Base-by-base conservation (phyloP, 2,797 vertebrate species). In the Trachops cirrhosus region DNA sequence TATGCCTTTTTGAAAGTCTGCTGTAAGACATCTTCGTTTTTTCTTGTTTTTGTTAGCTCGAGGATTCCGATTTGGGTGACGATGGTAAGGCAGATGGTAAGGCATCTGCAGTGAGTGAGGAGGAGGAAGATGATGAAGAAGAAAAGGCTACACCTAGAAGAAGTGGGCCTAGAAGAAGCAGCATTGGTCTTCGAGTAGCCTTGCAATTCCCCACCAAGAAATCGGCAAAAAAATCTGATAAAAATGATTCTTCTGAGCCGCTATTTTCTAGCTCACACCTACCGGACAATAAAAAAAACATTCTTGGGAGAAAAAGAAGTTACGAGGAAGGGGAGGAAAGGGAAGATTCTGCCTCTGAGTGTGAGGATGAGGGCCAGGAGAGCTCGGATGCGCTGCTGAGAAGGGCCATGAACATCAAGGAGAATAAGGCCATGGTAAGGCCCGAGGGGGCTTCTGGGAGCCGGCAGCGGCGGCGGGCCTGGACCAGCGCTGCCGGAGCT, bases 351-450 rank as follows among this genome's bases (percentile, higher is more conserved):
- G 93, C 96, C 54, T 98, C 98, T 26, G 97, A 98, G 9, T 98
- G 98, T 79, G 98, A 98, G 48, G 98, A 98, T 15, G 97, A 98
- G 52, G 96, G 97, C 73, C 98, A 99, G 59, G 98, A 98, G 95
- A 96, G 37, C 84, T 98, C 99, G 1, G 99, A 98, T 44, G 99
- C 99, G 37, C 96, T 99, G 54, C 98, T 97, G 89, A 99, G 99
- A 96, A 98, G 99, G 97, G 98, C 99, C 96, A 98, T 99, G 97
- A 99, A 99, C 98, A 99, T 99, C 96, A 98, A 99, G 97, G 99
- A 99, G 98, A 99, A 99, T 98, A 99, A 99, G 98, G 99, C 99
- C 91, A 99, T 99, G 99, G 99, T 99, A 98, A 97, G 98, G 84
- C 26, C 4, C 0, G 1, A 0, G 0, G 2, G 6, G 14, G 71